phyloP scores from a whole-genome alignment of 2,797 vertebrate species.

The Myotis myotis region DNA sequence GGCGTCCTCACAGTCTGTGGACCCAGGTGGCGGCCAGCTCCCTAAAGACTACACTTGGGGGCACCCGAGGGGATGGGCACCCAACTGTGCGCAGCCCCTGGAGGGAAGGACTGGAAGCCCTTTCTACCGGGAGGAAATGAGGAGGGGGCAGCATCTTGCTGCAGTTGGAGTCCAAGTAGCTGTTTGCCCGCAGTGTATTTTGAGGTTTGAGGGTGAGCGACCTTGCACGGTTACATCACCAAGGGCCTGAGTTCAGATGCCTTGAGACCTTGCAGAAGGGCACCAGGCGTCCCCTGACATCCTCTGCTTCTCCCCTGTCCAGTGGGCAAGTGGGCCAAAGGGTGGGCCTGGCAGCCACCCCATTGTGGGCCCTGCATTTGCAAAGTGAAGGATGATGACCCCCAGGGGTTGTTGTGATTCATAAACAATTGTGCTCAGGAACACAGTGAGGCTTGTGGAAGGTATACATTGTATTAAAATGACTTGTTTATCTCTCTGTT shows the following conservation, averaged over 20 bases:
- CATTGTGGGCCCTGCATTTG: neutral
- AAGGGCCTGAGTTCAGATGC: neutral
- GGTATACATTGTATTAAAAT: slow-evolving; percentile 74
- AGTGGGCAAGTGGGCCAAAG: neutral
- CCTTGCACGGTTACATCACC: neutral
- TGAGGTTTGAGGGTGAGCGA: neutral
- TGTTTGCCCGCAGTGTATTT: neutral
- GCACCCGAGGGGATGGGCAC: rapidly evolving
- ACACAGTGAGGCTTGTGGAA: neutral
- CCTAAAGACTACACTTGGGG: neutral
- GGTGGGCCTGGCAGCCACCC: no score
- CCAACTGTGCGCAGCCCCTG: neutral
- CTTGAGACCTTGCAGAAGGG: neutral
- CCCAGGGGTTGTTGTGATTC: neutral
- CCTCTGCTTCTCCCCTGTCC: neutral
- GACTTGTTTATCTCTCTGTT: slow-evolving; percentile 58
- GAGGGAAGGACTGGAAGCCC: neutral
- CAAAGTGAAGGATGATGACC: neutral
- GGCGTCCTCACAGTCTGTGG: neutral
- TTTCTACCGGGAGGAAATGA: neutral
- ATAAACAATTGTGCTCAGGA: neutral
- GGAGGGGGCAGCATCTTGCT: neutral
- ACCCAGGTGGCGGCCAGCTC: neutral
- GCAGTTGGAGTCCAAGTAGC: neutral
- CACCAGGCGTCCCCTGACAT: no score